Evolutionary conservation across 1,140 invertebrate species (phyloP).

Genomic region (Drosophila funebris): DNA sequence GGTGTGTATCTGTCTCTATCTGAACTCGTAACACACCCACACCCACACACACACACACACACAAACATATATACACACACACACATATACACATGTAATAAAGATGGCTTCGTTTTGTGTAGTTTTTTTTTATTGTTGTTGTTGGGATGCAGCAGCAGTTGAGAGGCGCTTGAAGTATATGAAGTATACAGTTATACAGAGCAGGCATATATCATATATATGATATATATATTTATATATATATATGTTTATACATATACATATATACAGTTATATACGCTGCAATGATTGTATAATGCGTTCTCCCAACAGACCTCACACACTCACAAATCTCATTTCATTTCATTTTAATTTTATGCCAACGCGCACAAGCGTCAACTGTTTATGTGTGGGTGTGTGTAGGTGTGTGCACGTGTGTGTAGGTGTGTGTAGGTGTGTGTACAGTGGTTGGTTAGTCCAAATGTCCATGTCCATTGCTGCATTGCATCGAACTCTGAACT

Average conservation of each 20-base stretch:
- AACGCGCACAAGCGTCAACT: constrained; percentile 13
- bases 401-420: background rate
- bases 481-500: constrained; percentile 48
- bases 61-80: background rate
- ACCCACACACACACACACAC: constrained; percentile 7
- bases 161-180: background rate
- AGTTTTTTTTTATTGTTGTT: too few species aligned
- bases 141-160: background rate
- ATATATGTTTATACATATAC: background rate
- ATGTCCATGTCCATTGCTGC: constrained; percentile 10
- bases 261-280: background rate
- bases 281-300: constrained; percentile 19
- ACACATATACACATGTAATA: background rate
- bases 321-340: constrained; percentile 35
- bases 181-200: background rate
- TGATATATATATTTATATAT: background rate
- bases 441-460: background rate
- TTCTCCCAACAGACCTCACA: background rate
- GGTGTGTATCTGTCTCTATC: constrained; percentile 17
- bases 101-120: background rate
- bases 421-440: background rate
- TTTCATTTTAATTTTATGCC: constrained; percentile 47
- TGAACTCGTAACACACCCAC: too few species aligned
- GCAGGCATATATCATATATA: background rate
- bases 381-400: background rate